Conservation (phyloP, 2,113 vertebrate genomes). For the Trogon melanurus region DNA sequence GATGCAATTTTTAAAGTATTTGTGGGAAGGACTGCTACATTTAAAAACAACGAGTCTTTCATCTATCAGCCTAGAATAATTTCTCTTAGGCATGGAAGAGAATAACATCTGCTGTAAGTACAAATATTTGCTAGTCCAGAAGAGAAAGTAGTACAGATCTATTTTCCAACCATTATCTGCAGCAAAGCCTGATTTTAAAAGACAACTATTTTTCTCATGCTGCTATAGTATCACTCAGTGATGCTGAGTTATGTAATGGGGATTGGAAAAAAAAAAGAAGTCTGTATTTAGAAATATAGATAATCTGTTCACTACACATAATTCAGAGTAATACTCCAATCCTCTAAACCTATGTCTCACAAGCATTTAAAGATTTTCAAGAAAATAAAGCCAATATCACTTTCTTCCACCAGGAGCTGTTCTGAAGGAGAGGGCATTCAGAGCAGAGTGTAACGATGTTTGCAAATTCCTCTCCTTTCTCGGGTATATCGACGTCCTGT, state of each 20-base stretch:
- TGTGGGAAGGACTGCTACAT: not conserved
- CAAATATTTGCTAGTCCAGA: not conserved
- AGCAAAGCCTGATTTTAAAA: conserved; percentile 30
- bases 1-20: conserved; percentile 20
- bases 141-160: not conserved
- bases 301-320: not conserved
- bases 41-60: conserved; percentile 48
- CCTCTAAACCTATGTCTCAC: not conserved
- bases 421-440: not conserved
- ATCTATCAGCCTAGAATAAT: conserved; percentile 14
- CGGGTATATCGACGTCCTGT: not conserved
- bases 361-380: not conserved
- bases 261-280: not conserved
- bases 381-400: not conserved
- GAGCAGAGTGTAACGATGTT: not conserved
- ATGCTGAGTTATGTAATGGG: not conserved
- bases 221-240: not conserved
- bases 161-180: conserved; percentile 23
- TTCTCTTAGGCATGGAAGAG: not conserved
- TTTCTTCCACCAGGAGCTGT: not conserved
- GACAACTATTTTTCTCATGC: not conserved
- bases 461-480: not conserved
- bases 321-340: not conserved
- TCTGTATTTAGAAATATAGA: not conserved
- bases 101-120: not conserved